phyloP scores from a whole-genome alignment of 2,113 vertebrate species.

The Taurulus bubalis region DNA sequence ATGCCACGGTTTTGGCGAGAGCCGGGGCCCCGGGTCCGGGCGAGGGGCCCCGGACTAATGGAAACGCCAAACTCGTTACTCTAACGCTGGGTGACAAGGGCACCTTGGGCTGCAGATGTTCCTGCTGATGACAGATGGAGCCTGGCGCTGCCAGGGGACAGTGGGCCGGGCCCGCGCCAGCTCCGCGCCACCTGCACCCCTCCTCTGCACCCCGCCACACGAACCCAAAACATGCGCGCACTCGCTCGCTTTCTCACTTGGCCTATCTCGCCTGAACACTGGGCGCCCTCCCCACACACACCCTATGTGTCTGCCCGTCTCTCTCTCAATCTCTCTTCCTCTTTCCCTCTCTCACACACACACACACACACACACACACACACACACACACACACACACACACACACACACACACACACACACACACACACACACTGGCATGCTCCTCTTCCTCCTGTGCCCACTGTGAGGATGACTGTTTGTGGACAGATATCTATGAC shows the following conservation, averaged over 20 bases:
- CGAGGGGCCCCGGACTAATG: slow-evolving; percentile 79
- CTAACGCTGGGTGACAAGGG: slow-evolving; percentile 86
- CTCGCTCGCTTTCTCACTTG: slow-evolving; percentile 66
- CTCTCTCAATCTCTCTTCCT: slow-evolving; percentile 62
- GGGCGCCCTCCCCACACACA: slow-evolving; percentile 44
- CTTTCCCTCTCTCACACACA: slow-evolving; percentile 58
- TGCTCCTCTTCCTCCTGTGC: slow-evolving; percentile 57
- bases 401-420: slow-evolving; percentile 63
- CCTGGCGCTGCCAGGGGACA: slow-evolving; percentile 83
- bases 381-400: slow-evolving; percentile 59
- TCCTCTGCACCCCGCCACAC: slow-evolving; percentile 72
- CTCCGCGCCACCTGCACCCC: slow-evolving; percentile 84
- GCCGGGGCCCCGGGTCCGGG: slow-evolving; percentile 57
- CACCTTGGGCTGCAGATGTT: slow-evolving; percentile 88
- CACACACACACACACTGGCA: slow-evolving; percentile 60
- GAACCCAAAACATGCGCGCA: slow-evolving; percentile 68
- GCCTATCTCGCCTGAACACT: slow-evolving; percentile 77
- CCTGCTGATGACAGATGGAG: slow-evolving; percentile 85
- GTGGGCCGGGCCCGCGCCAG: slow-evolving; percentile 78
- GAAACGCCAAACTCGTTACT: slow-evolving; percentile 85
- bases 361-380: slow-evolving; percentile 54
- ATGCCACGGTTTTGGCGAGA: slow-evolving; percentile 75
- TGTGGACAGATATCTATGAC: slow-evolving; percentile 68
- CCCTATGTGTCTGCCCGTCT: slow-evolving; percentile 58
- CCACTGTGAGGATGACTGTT: slow-evolving; percentile 72